Evolutionary conservation across 2,797 vertebrate genomes (phyloP).

Genomic region (Sebastes cheni): DNA sequence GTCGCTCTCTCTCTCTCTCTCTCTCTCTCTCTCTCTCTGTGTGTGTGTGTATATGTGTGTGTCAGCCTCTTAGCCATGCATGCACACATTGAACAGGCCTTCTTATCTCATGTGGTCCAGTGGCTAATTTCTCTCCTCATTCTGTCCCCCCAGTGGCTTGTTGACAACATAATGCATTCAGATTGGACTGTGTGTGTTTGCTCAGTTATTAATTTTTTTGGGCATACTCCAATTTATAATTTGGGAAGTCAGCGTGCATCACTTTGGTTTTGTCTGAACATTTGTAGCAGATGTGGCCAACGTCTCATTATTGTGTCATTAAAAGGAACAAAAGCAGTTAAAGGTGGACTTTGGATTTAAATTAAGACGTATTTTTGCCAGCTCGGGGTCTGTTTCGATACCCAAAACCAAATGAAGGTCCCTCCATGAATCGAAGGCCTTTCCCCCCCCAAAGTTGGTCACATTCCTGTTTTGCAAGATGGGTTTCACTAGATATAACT

Average conservation of each 20-base stretch:
- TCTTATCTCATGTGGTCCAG: slow-evolving; percentile 63
- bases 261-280: background rate
- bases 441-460: no score
- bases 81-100: slow-evolving; percentile 43
- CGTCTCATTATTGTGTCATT: background rate
- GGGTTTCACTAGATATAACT: no score
- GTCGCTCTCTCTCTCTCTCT: background rate
- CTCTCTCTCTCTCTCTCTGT: background rate
- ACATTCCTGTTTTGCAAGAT: no score
- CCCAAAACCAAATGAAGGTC: no score
- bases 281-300: background rate
- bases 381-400: no score
- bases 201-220: slow-evolving; percentile 6
- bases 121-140: slow-evolving; percentile 47
- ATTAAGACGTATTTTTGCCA: background rate
- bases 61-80: slow-evolving; percentile 22
- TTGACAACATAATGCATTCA: slow-evolving; percentile 47
- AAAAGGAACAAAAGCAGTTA: background rate
- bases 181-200: slow-evolving; percentile 22
- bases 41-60: background rate
- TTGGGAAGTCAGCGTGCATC: slow-evolving; percentile 1
- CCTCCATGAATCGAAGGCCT: no score
- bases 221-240: slow-evolving; percentile 17
- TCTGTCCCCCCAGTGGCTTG: slow-evolving; percentile 41
- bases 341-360: background rate